phyloP scores from a whole-genome alignment of 2,113 vertebrate genomes.

The Charina bottae region DNA sequence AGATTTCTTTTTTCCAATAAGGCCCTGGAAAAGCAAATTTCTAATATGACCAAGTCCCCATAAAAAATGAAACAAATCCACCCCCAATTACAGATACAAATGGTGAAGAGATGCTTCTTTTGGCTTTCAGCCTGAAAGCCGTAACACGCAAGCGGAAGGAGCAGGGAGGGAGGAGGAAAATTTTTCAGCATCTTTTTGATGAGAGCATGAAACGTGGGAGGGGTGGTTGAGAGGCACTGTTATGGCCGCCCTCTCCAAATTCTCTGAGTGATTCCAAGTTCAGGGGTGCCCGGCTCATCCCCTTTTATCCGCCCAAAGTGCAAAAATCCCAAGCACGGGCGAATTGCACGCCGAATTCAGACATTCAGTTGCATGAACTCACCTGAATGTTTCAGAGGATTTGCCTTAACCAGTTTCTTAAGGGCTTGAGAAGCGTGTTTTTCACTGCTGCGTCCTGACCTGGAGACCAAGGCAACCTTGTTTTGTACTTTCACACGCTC shows the following conservation, averaged over 20 bases:
- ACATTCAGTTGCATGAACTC: neutral
- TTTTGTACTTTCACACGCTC: neutral
- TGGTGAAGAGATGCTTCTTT: too few relatives aligned
- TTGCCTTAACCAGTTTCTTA: neutral
- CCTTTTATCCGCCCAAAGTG: too few relatives aligned
- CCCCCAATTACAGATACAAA: too few relatives aligned
- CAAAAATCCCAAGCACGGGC: neutral
- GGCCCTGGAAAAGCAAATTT: constrained; percentile 10
- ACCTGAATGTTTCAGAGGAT: neutral
- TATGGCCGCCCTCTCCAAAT: too few relatives aligned
- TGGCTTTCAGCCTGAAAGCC: too few relatives aligned
- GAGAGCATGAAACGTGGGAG: too few relatives aligned
- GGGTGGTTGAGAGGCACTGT: too few relatives aligned
- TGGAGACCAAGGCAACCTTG: neutral
- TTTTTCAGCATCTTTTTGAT: too few relatives aligned
- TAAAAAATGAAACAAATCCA: neutral
- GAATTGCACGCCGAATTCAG: neutral
- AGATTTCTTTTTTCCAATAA: constrained; percentile 22
- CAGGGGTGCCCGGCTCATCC: too few relatives aligned
- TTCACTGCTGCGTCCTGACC: neutral
- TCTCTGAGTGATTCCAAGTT: too few relatives aligned
- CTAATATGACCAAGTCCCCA: neutral
- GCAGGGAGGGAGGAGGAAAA: too few relatives aligned
- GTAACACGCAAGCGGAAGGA: too few relatives aligned
- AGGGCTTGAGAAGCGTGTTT: neutral